These are phyloP conservation scores for Lagopus muta DNA, from an alignment of 2,113 vertebrate genomes.

Conservation along the genomic window DNA sequence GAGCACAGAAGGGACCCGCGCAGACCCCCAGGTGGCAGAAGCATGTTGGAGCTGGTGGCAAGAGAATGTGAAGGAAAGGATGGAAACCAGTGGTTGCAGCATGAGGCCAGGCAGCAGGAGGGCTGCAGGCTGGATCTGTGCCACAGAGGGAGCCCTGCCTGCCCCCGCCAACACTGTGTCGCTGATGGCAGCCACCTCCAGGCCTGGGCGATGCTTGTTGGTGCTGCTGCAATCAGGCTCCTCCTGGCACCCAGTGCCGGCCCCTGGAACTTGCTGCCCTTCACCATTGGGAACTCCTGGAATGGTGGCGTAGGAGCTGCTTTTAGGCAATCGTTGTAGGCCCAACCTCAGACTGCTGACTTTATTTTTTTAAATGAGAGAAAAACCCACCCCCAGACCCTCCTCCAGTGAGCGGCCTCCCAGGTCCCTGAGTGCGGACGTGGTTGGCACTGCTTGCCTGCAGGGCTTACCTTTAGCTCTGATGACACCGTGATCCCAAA, in stretches of 20 bases:
- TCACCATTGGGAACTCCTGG: neutral
- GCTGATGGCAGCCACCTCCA: neutral
- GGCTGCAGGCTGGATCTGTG: neutral
- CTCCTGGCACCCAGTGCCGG: neutral
- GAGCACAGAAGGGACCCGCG: neutral
- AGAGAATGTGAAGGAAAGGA: neutral
- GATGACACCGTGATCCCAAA: accelerated
- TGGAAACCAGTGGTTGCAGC: neutral
- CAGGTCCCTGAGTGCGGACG: neutral
- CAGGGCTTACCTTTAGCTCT: accelerated
- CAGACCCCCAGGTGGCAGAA: neutral
- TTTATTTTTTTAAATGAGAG: neutral
- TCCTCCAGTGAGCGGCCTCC: neutral
- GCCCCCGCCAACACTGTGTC: no score
- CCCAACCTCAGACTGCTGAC: neutral
- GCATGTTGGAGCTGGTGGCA: neutral
- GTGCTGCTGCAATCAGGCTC: neutral
- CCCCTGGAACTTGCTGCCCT: neutral
- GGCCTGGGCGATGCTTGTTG: neutral
- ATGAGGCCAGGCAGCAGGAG: neutral
- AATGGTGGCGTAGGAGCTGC: neutral
- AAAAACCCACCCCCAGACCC: neutral
- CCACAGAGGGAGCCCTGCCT: neutral
- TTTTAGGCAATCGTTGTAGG: neutral
- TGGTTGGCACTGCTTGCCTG: neutral